These are phyloP conservation scores for Mus pahari DNA, from an alignment of 2,113 vertebrate species.

Conservation along the genomic window DNA sequence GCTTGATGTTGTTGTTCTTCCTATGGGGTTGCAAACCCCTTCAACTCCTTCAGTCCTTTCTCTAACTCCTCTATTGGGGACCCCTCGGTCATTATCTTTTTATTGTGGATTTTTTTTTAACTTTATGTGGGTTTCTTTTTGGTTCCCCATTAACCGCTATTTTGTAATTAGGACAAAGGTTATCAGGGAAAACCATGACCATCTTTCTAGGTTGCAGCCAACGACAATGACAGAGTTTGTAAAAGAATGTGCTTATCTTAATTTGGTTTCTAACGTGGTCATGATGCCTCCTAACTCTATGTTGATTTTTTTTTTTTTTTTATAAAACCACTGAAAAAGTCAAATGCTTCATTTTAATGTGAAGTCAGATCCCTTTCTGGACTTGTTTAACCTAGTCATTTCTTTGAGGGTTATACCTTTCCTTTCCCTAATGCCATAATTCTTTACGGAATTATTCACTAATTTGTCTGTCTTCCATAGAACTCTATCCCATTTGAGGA, in stretches of 20 bases:
- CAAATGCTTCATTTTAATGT: constrained; percentile 46
- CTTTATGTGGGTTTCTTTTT: neutral
- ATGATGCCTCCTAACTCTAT: neutral
- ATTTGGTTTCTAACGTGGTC: constrained; percentile 1
- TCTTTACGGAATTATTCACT: neutral
- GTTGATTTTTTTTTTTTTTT: neutral
- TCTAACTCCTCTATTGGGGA: too few relatives aligned
- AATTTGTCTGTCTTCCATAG: neutral
- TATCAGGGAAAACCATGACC: constrained; percentile 5
- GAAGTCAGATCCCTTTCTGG: neutral
- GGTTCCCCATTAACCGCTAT: constrained; percentile 11
- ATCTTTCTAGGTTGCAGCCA: neutral
- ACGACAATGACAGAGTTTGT: neutral
- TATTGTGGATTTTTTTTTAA: neutral
- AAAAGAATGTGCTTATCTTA: constrained; percentile 40
- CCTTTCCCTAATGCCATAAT: constrained; percentile 13
- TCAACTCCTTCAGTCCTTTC: too few relatives aligned
- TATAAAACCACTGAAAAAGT: neutral
- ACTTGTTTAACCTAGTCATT: constrained; percentile 24
- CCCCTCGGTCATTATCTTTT: neutral
- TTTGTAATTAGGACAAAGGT: neutral
- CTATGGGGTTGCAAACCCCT: too few relatives aligned
- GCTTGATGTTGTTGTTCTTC: too few relatives aligned
- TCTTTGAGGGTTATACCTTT: constrained; percentile 26
- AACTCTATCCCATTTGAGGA: neutral